A percentile compares a stretch with the other conserved stretches of the same genome.
These are phyloP conservation scores for Meriones psammophilus DNA, from an alignment of 2,797 vertebrate genomes.

Conservation along the genomic window DNA sequence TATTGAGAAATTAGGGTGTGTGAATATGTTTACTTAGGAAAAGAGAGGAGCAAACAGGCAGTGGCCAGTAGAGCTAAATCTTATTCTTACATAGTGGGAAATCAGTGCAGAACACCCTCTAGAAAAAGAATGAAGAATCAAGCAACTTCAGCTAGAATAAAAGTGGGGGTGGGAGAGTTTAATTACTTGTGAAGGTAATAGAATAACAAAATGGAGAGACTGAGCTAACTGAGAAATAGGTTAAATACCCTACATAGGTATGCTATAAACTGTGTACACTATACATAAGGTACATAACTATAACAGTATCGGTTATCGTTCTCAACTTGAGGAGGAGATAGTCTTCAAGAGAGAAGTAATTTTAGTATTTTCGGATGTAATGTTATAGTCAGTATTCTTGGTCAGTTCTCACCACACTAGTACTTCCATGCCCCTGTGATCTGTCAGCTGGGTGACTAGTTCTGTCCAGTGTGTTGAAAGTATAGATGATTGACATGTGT, in stretches of 20 bases:
- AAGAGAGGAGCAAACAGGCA: not conserved
- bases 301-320: slow-evolving; percentile 4
- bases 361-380: not conserved
- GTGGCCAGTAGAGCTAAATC: not conserved
- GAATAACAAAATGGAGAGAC: slow-evolving; percentile 51
- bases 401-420: not conserved
- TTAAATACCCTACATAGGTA: not conserved
- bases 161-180: not conserved
- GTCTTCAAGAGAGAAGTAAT: slow-evolving; percentile 39
- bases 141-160: not conserved
- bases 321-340: not conserved
- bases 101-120: not conserved
- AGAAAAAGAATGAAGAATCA: slow-evolving; percentile 56
- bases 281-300: not conserved
- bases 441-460: not conserved
- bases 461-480: not conserved
- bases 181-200: slow-evolving; percentile 61
- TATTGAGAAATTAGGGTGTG: not conserved
- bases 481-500: not conserved
- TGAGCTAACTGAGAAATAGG: slow-evolving; percentile 28
- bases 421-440: not conserved
- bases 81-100: not conserved
- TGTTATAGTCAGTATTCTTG: not conserved
- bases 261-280: not conserved
- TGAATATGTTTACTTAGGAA: not conserved